These are phyloP conservation scores for Apaloderma vittatum DNA, from an alignment of 2,113 vertebrate genomes.

Conservation along the genomic window DNA sequence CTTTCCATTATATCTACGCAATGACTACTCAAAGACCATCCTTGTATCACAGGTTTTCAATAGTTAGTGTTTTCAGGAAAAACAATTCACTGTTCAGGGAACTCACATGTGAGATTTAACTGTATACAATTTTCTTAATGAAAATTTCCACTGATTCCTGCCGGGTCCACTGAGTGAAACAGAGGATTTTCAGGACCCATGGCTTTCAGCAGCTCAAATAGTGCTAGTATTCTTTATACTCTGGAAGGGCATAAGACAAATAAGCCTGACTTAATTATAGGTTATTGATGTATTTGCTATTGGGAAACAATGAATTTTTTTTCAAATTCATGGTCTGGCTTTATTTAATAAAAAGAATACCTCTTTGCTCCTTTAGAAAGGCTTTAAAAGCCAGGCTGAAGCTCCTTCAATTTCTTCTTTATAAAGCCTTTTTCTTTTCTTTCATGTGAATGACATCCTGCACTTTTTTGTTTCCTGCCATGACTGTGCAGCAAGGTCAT, in stretches of 20 bases:
- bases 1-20: not conserved
- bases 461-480: not conserved
- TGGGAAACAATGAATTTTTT: not conserved
- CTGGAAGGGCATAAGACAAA: not conserved
- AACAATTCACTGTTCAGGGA: not conserved
- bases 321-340: not conserved
- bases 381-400: not conserved
- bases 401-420: not conserved
- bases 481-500: not conserved
- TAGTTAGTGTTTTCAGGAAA: not conserved
- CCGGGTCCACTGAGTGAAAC: not conserved
- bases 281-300: not conserved
- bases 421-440: not conserved
- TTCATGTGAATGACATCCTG: not conserved
- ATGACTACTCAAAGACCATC: not conserved
- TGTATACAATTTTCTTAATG: accelerated
- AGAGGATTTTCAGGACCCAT: not conserved
- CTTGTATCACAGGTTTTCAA: not conserved
- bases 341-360: not conserved
- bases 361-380: not conserved
- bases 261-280: not conserved
- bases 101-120: not conserved
- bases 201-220: not conserved
- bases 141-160: not conserved
- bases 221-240: not conserved